These are phyloP conservation scores for Cynopterus brachyotis DNA, from an alignment of 2,113 vertebrate species.

Conservation along the genomic window DNA sequence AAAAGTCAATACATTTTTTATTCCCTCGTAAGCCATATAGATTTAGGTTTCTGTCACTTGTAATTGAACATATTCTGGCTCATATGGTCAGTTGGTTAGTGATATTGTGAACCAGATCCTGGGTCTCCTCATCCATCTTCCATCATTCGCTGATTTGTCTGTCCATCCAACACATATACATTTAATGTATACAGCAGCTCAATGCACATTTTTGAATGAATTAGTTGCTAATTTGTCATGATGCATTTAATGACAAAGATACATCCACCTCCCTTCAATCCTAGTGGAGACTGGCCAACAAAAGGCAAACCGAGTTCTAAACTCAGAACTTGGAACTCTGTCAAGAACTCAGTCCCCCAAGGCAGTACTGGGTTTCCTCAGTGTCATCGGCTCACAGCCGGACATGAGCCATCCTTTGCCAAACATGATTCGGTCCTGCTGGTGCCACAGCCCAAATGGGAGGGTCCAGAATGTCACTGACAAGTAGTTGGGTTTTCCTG, in stretches of 20 bases:
- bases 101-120: not conserved
- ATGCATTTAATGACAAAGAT: constrained; percentile 32
- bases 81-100: not conserved
- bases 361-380: not conserved
- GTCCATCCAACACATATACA: not conserved
- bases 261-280: not conserved
- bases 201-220: not conserved
- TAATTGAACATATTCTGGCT: not conserved
- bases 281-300: not conserved
- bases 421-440: not conserved
- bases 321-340: constrained; percentile 20
- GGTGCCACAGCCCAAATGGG: not conserved
- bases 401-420: not conserved
- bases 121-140: not conserved
- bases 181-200: not conserved
- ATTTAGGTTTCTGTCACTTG: constrained; percentile 23
- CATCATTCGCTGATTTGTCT: not conserved
- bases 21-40: not conserved
- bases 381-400: not conserved
- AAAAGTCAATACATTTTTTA: not conserved
- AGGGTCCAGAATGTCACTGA: not conserved
- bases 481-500: constrained; percentile 52
- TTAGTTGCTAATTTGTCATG: not conserved
- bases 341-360: not conserved
- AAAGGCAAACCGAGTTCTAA: constrained; percentile 24